Evolutionary conservation across 2,113 vertebrate species (phyloP).

Genomic region (Lamprotornis superbus): DNA sequence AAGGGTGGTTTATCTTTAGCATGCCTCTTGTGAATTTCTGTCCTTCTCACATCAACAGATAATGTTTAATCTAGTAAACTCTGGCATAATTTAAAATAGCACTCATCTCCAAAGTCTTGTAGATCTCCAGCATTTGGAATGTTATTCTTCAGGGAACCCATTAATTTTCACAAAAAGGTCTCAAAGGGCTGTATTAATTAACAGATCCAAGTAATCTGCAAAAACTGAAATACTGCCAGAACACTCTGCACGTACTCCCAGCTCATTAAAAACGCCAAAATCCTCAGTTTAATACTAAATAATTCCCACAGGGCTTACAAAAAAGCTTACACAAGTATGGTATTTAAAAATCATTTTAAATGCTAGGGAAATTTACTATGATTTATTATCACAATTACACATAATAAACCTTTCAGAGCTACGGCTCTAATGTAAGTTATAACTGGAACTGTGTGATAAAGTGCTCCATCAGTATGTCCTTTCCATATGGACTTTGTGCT

Average conservation of each 20-base stretch:
- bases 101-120: conserved; percentile 6
- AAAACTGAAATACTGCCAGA: conserved; percentile 42
- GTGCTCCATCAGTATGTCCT: not conserved
- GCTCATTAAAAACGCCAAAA: conserved; percentile 43
- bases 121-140: conserved; percentile 6
- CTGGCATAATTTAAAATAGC: conserved; percentile 9
- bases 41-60: conserved; percentile 18
- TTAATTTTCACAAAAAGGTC: conserved; percentile 60
- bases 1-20: not conserved
- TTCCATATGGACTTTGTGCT: not conserved
- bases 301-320: conserved; percentile 9
- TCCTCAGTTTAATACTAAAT: conserved; percentile 15
- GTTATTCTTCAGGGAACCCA: conserved; percentile 44
- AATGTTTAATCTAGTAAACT: conserved; percentile 46
- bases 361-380: not conserved
- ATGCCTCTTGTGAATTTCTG: not conserved
- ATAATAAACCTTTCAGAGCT: not conserved
- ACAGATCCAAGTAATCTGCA: conserved; percentile 51
- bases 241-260: not conserved
- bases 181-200: conserved; percentile 52
- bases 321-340: conserved; percentile 3
- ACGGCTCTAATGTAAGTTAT: not conserved
- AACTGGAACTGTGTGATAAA: not conserved
- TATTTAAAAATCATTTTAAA: conserved; percentile 16
- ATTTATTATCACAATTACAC: conserved; percentile 26